Base-by-base conservation (phyloP, 2,797 vertebrate genomes). In the Somateria mollissima region DNA sequence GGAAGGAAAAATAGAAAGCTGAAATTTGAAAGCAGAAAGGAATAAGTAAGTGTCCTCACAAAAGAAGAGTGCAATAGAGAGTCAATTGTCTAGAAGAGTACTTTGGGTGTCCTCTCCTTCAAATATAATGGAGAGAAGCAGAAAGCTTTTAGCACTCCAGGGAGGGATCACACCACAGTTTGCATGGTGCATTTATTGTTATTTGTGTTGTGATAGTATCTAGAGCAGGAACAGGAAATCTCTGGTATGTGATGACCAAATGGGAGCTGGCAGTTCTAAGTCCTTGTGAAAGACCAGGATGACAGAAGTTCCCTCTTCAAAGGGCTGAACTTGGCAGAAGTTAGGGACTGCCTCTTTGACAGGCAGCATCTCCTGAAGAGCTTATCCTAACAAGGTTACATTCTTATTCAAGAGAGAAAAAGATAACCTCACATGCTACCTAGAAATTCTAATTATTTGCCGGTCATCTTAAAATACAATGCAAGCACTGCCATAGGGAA, bases 1-100 rank as follows among this genome's bases (percentile, higher is more conserved):
- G 57, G 80, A 92, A 91, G 41, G 45, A 39, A 90, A 96, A 96
- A 95, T 30, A 89, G 76, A 88, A 82, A 94, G 36, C 64, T 74
- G 83, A 62, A 77, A 80, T 93, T 65, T 80, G 72, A 95, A 89
- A 94, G 88, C 41, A 84, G 86, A 79, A 92, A 82, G 28, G 81
- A 83, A 60, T 24, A 76, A 96, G 43, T 70, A 62, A 76, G 69
- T 66, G 47, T 49, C 71, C 49, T 90, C 70, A 56, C 2, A 12
- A 83, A 84, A 87, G 10, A 80, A 17, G 18, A 95, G 39, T 54
- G 67, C 71, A 84, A 77, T 47, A 57, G 81, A 83, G 41, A 89
- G 27, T 41, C 81, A 75, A 7, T 90, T 80, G 69, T 85, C 86
- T 87, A 87, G 57, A 83, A 60, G 14, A 70, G 37, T 65, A 54